A percentile compares a stretch with the other conserved stretches of the same genome.
Evolutionary conservation across 2,113 vertebrate genomes (phyloP).

Genomic region (Zosterops borbonicus): DNA sequence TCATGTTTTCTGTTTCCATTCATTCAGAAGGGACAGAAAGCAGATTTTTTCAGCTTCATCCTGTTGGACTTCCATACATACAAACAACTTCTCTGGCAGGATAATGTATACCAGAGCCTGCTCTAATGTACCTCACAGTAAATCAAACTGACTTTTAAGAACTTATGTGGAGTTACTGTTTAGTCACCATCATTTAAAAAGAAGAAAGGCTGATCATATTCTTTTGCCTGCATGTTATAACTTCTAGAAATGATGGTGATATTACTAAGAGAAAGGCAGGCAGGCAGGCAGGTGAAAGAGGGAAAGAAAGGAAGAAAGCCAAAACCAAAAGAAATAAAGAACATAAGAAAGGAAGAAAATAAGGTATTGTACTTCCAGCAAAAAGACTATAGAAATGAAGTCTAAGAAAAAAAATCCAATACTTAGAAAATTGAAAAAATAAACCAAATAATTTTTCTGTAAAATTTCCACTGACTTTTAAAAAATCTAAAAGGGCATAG

Average conservation of each 20-base stretch:
- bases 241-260: slow-evolving; percentile 12
- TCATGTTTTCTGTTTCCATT: not conserved
- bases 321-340: not conserved
- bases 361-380: not conserved
- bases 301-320: not conserved
- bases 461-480: not conserved
- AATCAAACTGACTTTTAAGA: slow-evolving; percentile 34
- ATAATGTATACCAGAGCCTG: not conserved
- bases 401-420: not conserved
- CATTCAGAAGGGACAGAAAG: not conserved
- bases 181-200: slow-evolving; percentile 9
- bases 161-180: slow-evolving; percentile 2
- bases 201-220: not conserved
- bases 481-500: not conserved
- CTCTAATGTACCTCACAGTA: not conserved
- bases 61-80: not conserved
- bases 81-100: not conserved
- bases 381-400: not conserved
- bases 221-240: not conserved
- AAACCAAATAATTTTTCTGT: not conserved
- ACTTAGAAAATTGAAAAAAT: not conserved
- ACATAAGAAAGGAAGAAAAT: not conserved
- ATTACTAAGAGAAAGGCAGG: not conserved
- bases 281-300: not conserved
- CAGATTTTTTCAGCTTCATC: not conserved